Conservation (phyloP, 1,140 invertebrate species). For the Acyrthosiphon pisum region DNA sequence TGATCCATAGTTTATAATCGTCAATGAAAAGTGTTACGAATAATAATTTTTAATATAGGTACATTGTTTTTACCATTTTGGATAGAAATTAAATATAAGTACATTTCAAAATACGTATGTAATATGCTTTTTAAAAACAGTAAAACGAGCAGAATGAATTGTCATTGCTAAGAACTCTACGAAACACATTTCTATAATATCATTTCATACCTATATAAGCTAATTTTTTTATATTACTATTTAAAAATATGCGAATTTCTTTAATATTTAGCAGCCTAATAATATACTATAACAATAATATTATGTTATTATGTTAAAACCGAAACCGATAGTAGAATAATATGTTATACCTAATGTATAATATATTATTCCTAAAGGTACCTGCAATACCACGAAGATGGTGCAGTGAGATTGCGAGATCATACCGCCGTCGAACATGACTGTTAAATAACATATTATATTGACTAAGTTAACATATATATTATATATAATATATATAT, state of each 20-base stretch:
- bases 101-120: background rate
- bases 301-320: background rate
- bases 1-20: no score
- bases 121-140: background rate
- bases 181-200: background rate
- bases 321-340: background rate
- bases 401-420: background rate
- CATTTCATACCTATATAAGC: no score
- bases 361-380: background rate
- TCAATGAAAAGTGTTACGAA: no score
- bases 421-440: background rate
- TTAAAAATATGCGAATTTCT: background rate
- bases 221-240: no score
- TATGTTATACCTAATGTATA: background rate
- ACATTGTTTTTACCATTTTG: background rate
- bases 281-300: background rate
- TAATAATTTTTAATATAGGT: background rate
- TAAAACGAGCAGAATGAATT: background rate
- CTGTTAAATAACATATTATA: slow-evolving; percentile 4
- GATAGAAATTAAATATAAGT: background rate
- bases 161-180: background rate
- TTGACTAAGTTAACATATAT: no score
- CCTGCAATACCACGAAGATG: background rate
- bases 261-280: background rate
- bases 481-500: background rate